These are phyloP conservation scores for Procambarus clarkii DNA, from an alignment of 1,140 invertebrate species.

Conservation along the genomic window DNA sequence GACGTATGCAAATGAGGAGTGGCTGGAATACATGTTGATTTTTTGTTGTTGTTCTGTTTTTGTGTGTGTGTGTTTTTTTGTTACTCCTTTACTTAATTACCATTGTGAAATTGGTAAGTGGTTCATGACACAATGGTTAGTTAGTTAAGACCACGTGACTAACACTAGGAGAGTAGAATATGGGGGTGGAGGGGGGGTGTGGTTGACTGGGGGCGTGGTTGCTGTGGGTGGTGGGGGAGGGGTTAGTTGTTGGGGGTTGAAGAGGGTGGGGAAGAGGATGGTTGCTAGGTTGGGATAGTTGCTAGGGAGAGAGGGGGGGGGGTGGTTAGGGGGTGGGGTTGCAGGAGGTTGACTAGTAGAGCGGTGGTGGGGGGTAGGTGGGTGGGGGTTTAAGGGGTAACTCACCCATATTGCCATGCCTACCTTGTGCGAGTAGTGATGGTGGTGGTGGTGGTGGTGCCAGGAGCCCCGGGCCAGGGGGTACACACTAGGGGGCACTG, in stretches of 20 bases:
- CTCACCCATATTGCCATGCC: background rate
- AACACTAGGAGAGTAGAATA: background rate
- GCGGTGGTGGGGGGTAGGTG: too few relatives aligned
- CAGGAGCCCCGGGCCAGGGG: too few relatives aligned
- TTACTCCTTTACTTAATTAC: slow-evolving; percentile 34
- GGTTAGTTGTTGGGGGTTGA: background rate
- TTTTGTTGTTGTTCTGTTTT: too few relatives aligned
- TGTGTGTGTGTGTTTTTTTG: too few relatives aligned
- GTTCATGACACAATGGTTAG: background rate
- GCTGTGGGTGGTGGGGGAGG: background rate
- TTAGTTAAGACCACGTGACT: background rate
- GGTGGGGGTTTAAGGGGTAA: background rate
- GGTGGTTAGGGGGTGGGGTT: too few relatives aligned
- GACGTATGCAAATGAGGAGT: slow-evolving; percentile 29
- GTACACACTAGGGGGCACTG: too few relatives aligned
- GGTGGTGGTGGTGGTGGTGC: slow-evolving; percentile 1
- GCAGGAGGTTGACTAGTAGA: too few relatives aligned
- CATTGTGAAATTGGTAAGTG: slow-evolving; percentile 26
- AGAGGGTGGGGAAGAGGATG: background rate
- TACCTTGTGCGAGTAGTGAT: slow-evolving; percentile 4
- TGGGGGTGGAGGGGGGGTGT: background rate
- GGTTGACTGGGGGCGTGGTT: background rate
- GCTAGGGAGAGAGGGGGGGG: too few relatives aligned
- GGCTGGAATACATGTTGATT: background rate
- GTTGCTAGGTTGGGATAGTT: too few relatives aligned